Percentiles rank a stretch among this genome's conserved stretches.
These are phyloP conservation scores for Campopleginae sp. DNA, from an alignment of 2,888 invertebrate genomes.

Conservation along the genomic window DNA sequence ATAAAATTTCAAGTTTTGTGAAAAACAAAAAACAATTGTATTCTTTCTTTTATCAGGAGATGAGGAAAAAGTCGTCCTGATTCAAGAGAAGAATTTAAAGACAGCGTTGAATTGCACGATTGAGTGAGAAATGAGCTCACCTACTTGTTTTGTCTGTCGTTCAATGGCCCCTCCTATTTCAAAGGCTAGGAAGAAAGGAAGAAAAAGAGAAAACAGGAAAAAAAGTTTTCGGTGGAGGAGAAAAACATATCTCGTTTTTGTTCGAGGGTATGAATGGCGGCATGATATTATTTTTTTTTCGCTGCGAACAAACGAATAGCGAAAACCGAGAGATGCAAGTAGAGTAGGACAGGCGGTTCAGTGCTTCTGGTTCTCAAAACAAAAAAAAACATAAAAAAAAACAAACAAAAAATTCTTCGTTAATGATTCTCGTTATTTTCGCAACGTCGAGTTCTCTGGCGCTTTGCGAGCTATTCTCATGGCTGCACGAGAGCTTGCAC, in stretches of 20 bases:
- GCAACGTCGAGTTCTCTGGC: constrained; percentile 35
- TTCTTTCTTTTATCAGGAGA: neutral
- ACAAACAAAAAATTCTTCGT: constrained; percentile 16
- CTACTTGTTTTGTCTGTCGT: constrained; percentile 45
- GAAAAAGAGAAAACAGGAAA: neutral
- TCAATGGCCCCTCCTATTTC: constrained; percentile 4
- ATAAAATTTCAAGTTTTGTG: neutral
- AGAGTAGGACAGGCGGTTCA: constrained; percentile 38
- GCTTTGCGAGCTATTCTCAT: constrained; percentile 11
- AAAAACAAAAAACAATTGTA: neutral
- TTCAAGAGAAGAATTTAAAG: neutral
- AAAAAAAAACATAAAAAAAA: constrained; percentile 17
- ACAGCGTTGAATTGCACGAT: neutral
- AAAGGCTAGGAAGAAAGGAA: neutral
- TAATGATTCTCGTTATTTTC: constrained; percentile 57
- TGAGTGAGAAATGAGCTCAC: constrained; percentile 28
- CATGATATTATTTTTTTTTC: constrained; percentile 28
- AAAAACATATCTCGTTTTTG: constrained; percentile 42
- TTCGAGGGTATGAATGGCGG: neutral
- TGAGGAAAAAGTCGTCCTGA: neutral
- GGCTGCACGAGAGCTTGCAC: constrained; percentile 34
- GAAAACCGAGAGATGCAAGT: constrained; percentile 30
- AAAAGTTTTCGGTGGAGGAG: constrained; percentile 32
- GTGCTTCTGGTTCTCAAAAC: constrained; percentile 16
- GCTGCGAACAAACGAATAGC: neutral